Base-by-base conservation (phyloP, 2,888 invertebrate species). In the Caenorhabditis sp. region DNA sequence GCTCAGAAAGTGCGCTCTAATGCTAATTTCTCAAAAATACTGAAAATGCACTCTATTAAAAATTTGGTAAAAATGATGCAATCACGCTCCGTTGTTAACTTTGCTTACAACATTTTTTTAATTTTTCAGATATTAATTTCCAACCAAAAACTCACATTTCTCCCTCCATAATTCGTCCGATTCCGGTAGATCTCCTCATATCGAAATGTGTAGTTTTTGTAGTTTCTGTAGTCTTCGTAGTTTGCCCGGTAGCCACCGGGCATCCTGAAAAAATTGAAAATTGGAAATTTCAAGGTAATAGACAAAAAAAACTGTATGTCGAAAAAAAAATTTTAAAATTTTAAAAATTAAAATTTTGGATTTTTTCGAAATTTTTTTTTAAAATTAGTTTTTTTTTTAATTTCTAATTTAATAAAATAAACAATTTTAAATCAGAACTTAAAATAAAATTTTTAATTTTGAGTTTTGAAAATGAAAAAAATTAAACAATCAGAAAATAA, bases 221-320 rank as follows among this genome's bases (percentile, higher is more conserved):
- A n/a, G n/a, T n/a, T n/a, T 4, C 32, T 32, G 32, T 32, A 40
- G 40, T 40, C 40, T 13, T 40, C 13, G 13, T 40, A 40, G 53
- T 53, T 53, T 53, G 53, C 53, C 53, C 53, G 53, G 53, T 53
- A 26, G 24, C 24, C 24, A 53, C 53, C 53, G 53, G 53, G 53
- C 53, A 53, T 53, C 8, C 53, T 53, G 50, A 18, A 50, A 50
- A n/a, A n/a, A n/a, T 44, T 44, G 44, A 15, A 44, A 44, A 11
- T 44, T 44, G 44, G 18, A 44, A 44, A 11, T 44, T 44, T 3
- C 15, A 4, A n/a, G 44, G 18, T 44, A 9, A 32, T 32, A 44
- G 13, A 44, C 3, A 44, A 44, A 44, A 44, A 44, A 44, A 44
- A 11, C 18, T 11, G 15, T 11, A 18, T 11, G 13, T n/a, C 13